A percentile compares a stretch with the other conserved stretches of the same genome.
Evolutionary conservation across 2,113 vertebrate genomes (phyloP).

Genomic region (Aleadryas rufinucha): DNA sequence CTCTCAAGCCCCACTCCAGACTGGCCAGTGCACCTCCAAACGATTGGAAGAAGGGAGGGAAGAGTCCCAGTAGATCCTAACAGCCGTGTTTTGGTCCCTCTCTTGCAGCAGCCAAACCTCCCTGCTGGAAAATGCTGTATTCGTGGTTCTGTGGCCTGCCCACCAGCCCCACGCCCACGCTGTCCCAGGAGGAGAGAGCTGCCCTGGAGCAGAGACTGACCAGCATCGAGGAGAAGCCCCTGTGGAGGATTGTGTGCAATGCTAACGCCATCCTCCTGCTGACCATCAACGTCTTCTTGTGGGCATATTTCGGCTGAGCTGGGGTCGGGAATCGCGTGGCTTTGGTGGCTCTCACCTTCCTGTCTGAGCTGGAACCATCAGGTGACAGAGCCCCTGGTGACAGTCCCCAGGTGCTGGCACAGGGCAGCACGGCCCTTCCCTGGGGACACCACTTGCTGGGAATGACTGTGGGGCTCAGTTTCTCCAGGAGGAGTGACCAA

Average conservation of each 20-base stretch:
- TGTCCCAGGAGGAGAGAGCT: constrained; percentile 67
- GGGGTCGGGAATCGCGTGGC: neutral
- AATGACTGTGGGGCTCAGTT: neutral
- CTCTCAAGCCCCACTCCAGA: neutral
- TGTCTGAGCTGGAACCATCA: fast-evolving
- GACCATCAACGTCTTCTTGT: constrained; percentile 84
- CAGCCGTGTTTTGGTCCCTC: fast-evolving
- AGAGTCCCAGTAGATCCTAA: neutral
- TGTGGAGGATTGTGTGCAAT: constrained; percentile 83
- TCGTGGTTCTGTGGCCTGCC: constrained; percentile 84
- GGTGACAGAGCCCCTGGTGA: neutral
- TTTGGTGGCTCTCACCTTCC: neutral
- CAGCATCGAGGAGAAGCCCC: constrained; percentile 77
- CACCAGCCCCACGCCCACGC: neutral
- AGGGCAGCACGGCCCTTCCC: neutral
- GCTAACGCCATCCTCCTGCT: constrained; percentile 83
- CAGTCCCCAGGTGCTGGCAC: neutral
- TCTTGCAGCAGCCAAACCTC: neutral
- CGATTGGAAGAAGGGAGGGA: neutral
- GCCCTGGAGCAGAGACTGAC: constrained; percentile 72
- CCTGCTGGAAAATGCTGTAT: constrained; percentile 69
- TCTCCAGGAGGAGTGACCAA: neutral
- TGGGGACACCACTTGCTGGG: neutral
- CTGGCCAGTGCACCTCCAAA: neutral
- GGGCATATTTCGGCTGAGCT: constrained; percentile 85